Conservation (phyloP, 2,797 vertebrate species). For the Bradypus variegatus region DNA sequence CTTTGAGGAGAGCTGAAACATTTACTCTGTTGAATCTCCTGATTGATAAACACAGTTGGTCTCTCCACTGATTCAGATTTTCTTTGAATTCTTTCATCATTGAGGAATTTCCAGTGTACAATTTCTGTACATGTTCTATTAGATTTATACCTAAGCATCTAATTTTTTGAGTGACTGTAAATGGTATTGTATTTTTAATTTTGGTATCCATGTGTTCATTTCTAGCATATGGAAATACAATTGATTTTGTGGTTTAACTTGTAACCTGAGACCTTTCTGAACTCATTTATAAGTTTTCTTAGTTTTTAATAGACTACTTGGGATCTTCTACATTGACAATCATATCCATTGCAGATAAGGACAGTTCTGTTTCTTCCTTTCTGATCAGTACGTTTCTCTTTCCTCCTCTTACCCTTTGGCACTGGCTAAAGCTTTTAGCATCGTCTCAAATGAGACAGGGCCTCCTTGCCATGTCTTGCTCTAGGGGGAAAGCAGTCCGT, state of each 20-base stretch:
- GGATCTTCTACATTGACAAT: background rate
- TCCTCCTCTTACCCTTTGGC: background rate
- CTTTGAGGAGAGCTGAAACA: background rate
- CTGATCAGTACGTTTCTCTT: background rate
- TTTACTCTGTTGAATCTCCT: background rate
- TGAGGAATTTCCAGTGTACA: no score
- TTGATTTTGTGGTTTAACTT: background rate
- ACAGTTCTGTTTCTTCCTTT: background rate
- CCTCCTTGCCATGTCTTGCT: background rate
- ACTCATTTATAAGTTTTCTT: background rate
- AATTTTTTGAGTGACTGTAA: background rate
- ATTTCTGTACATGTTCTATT: background rate
- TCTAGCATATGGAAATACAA: background rate
- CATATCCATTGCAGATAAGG: background rate
- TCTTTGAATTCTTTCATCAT: background rate
- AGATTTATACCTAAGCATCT: background rate
- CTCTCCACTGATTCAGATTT: background rate
- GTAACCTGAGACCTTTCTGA: background rate
- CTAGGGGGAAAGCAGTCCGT: background rate
- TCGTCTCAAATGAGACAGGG: accelerated
- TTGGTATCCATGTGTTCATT: background rate
- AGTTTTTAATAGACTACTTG: background rate
- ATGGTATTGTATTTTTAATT: background rate
- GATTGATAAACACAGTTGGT: background rate
- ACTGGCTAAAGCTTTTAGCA: background rate